These are phyloP conservation scores for Myotis davidii DNA, from an alignment of 2,113 vertebrate species.

Conservation along the genomic window DNA sequence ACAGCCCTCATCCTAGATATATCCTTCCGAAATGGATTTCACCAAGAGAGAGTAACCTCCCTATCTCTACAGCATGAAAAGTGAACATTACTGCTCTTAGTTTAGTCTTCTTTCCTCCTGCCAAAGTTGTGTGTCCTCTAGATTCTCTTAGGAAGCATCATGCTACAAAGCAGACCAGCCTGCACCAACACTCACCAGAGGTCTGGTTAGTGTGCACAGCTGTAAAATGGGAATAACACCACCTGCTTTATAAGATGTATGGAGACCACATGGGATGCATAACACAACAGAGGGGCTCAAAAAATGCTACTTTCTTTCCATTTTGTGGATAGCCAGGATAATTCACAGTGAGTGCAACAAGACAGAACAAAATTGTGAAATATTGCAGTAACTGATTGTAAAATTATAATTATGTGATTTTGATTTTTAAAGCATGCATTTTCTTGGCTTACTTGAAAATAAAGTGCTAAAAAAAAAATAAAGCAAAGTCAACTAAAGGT, in stretches of 20 bases:
- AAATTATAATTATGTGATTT: neutral
- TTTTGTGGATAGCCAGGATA: neutral
- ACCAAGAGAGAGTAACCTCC: slow-evolving; percentile 21
- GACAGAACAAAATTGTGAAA: neutral
- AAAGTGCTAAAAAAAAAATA: neutral
- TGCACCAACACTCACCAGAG: neutral
- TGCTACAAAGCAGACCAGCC: neutral
- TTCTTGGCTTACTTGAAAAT: slow-evolving; percentile 6
- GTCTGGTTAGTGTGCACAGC: neutral
- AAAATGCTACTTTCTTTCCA: neutral
- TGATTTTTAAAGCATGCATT: neutral
- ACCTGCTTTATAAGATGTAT: neutral
- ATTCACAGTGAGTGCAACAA: neutral
- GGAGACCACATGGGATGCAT: neutral
- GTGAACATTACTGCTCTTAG: neutral
- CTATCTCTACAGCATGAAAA: neutral
- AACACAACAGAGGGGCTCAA: neutral
- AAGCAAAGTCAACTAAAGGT: neutral
- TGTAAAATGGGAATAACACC: neutral
- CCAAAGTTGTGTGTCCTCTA: neutral
- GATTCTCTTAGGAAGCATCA: neutral
- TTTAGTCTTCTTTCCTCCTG: neutral
- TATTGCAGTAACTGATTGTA: neutral
- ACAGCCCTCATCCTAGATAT: slow-evolving; percentile 10
- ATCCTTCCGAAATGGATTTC: slow-evolving; percentile 20